These are phyloP conservation scores for Perithous albicinctus DNA, from an alignment of 2,888 invertebrate species.

Conservation along the genomic window DNA sequence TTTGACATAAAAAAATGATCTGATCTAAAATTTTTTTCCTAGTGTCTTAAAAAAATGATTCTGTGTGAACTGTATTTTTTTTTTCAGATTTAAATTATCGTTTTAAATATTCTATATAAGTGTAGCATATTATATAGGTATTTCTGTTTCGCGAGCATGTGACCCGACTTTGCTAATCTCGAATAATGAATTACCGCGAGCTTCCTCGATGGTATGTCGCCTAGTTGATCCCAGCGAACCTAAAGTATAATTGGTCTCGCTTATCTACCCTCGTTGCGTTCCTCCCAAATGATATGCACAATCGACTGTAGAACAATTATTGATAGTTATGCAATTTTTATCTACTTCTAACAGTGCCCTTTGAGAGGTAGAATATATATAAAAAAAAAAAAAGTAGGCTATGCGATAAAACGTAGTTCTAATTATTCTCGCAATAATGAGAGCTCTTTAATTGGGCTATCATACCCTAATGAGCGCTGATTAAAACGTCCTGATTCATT, in stretches of 20 bases:
- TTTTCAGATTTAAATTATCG: too few species aligned
- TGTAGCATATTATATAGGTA: too few species aligned
- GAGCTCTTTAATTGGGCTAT: conserved; percentile 73
- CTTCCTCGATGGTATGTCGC: background rate
- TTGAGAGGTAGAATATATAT: conserved; percentile 37
- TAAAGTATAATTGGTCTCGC: conserved; percentile 50
- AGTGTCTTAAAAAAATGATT: too few species aligned
- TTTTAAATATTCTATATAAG: too few species aligned
- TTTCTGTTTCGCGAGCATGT: background rate
- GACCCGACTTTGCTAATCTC: background rate
- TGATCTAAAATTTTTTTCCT: too few species aligned
- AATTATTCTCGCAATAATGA: conserved; percentile 71
- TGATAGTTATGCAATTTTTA: conserved; percentile 75
- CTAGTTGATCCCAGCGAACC: conserved; percentile 12
- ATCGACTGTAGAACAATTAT: conserved; percentile 73
- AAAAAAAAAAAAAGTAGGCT: conserved; percentile 35
- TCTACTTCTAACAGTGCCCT: conserved; percentile 34
- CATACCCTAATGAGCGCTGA: conserved; percentile 66
- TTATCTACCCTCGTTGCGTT: conserved; percentile 71
- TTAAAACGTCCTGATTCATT: conserved; percentile 70
- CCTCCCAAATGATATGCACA: conserved; percentile 62
- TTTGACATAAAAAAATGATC: too few species aligned
- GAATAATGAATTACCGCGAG: background rate
- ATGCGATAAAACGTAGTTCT: conserved; percentile 61
- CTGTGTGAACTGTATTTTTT: too few species aligned